Base-by-base conservation (phyloP, 2,888 invertebrate genomes). In the Drosophila buzzatii region DNA sequence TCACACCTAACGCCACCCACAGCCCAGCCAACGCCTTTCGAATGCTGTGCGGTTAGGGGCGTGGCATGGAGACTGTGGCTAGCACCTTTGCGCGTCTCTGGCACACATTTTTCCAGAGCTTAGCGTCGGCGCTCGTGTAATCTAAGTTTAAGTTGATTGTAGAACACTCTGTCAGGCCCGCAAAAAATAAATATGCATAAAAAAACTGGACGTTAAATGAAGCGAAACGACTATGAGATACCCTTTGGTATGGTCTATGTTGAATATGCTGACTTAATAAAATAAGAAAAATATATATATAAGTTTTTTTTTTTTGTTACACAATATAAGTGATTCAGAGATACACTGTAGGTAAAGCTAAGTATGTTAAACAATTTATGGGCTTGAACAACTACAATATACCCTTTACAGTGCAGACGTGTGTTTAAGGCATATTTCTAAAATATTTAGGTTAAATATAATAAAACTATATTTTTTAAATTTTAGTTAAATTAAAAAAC, bases 121-220 rank as follows among this genome's bases (percentile, higher is more conserved):
- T 86, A 85, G 77, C 81, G 77, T 63, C 69, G 73, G 67, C 73
- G 70, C 75, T 79, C 67, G 71, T 87, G 86, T 86, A 86, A 86
- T 86, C 89, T 86, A 81, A 81, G 89, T 85, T 89, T 87, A 87
- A 85, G 89, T 87, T 89, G 86, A 87, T 85, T 87, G 85, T 85
- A 75, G 64, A 77, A 76, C 79, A 83, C 75, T 69, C 68, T 56
- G 65, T 44, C 62, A 70, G 42, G 52, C 61, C 44, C 27, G 12
- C 27, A 27, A 9, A 60, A 27, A 55, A 66, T 55, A 61, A 63
- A 57, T 59, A 23, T 37, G 12, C 23, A 27, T 6, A 18, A 63
- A 39, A 49, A 58, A 56, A 3, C 12, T 9, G 16, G 6, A 31
- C 7, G 12, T 6, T 12, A 31, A 2, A 2, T 0, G 3, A 20